Conservation (phyloP, 2,797 vertebrate species). For the Uromys caudimaculatus region DNA sequence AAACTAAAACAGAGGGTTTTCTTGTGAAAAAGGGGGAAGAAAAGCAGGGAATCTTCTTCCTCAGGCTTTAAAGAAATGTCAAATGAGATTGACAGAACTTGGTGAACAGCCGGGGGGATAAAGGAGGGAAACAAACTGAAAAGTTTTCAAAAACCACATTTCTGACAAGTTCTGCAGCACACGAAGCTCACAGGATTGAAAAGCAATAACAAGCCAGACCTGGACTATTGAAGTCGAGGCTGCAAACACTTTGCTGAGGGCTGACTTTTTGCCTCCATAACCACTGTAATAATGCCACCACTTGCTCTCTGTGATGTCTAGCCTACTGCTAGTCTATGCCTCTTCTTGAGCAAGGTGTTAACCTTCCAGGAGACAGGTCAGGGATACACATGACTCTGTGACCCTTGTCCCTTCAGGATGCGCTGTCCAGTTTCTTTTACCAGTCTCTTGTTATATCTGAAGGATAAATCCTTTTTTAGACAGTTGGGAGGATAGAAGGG, state of each 20-base stretch:
- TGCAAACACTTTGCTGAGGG: neutral
- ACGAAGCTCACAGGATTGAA: neutral
- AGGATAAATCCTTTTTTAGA: neutral
- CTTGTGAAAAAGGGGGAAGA: neutral
- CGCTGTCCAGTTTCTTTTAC: rapidly evolving
- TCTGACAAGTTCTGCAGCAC: neutral
- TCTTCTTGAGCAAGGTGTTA: neutral
- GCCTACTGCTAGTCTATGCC: neutral
- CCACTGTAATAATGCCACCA: no score
- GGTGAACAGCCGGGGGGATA: neutral
- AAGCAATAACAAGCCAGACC: neutral
- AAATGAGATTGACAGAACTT: neutral
- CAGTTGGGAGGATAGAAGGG: no score
- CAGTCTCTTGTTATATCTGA: rapidly evolving
- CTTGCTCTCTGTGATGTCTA: neutral
- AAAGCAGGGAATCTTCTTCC: neutral
- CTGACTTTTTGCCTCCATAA: neutral
- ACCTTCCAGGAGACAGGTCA: neutral
- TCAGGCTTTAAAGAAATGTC: neutral
- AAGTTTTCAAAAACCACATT: neutral
- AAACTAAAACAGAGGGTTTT: neutral
- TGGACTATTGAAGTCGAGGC: neutral
- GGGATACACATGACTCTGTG: neutral
- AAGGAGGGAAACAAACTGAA: neutral
- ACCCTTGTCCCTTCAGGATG: neutral